phyloP scores from a whole-genome alignment of 2,888 invertebrate species.

The Calliphora vomitoria region DNA sequence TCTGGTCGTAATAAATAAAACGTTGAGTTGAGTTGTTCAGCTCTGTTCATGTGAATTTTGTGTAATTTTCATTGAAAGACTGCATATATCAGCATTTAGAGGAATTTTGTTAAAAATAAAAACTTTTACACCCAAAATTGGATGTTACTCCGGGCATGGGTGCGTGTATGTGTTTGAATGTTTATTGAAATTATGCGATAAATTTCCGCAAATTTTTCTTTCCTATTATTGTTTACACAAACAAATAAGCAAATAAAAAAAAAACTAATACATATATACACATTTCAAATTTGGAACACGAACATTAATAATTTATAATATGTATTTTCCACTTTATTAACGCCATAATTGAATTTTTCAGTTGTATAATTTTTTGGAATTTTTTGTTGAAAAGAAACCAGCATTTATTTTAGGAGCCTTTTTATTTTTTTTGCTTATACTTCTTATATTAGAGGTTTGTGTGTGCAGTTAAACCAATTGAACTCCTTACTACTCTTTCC shows the following conservation, averaged over 20 bases:
- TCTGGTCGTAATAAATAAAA: not conserved
- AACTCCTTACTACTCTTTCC: constrained; percentile 21
- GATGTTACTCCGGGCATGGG: constrained; percentile 23
- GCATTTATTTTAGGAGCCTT: constrained; percentile 44
- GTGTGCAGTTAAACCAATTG: constrained; percentile 38
- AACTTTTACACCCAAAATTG: constrained; percentile 46
- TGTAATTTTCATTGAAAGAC: constrained; percentile 15
- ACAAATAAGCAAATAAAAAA: not conserved
- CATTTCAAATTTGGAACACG: not conserved
- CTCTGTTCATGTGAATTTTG: constrained; percentile 22
- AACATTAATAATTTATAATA: constrained; percentile 30
- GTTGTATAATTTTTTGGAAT: constrained; percentile 14
- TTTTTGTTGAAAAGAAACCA: constrained; percentile 20
- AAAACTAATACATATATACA: not conserved
- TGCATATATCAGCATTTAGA: constrained; percentile 50
- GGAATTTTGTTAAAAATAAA: constrained; percentile 50
- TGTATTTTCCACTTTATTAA: constrained; percentile 50
- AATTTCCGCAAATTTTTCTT: constrained; percentile 11
- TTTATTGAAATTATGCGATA: constrained; percentile 16
- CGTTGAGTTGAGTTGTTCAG: not conserved
- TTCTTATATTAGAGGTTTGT: constrained; percentile 4
- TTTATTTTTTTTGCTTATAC: constrained; percentile 11
- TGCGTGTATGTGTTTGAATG: not conserved
- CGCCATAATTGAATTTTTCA: constrained; percentile 39
- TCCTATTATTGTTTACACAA: constrained; percentile 10